phyloP scores from a whole-genome alignment of 2,888 invertebrate species.

The Physocephala rufipes region DNA sequence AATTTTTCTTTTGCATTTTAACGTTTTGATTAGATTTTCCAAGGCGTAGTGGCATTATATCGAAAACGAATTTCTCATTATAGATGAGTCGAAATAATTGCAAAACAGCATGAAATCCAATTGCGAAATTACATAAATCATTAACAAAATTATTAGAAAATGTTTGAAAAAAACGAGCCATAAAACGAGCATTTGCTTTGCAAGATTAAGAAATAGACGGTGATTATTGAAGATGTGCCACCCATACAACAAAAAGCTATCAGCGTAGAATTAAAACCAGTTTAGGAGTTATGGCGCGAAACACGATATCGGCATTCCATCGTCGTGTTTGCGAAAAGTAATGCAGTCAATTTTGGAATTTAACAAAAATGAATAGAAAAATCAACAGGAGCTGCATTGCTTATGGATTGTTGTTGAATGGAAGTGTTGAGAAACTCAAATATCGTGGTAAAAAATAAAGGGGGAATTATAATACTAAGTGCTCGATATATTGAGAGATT shows the following conservation, averaged over 20 bases:
- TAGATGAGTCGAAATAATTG: neutral
- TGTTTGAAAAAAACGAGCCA: neutral
- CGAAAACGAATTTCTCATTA: no score
- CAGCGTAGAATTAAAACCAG: neutral
- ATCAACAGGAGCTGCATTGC: neutral
- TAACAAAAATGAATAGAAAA: neutral
- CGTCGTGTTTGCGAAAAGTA: neutral
- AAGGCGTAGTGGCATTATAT: no score
- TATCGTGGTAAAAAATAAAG: no score
- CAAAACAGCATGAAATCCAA: neutral
- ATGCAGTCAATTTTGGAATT: conserved; percentile 3
- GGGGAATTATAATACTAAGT: no score
- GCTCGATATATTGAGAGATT: no score
- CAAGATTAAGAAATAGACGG: neutral
- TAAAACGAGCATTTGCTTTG: conserved; percentile 2
- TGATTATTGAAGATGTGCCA: neutral
- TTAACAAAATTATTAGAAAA: neutral
- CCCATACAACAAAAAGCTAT: neutral
- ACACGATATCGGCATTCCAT: neutral
- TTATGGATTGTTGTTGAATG: neutral
- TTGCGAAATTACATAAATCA: neutral
- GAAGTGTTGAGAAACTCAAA: neutral
- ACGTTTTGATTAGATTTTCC: no score
- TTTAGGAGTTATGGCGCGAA: conserved; percentile 4
- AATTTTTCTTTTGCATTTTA: no score